Evolutionary conservation across 2,888 invertebrate genomes (phyloP).

Genomic region (Sinentomon sp.): DNA sequence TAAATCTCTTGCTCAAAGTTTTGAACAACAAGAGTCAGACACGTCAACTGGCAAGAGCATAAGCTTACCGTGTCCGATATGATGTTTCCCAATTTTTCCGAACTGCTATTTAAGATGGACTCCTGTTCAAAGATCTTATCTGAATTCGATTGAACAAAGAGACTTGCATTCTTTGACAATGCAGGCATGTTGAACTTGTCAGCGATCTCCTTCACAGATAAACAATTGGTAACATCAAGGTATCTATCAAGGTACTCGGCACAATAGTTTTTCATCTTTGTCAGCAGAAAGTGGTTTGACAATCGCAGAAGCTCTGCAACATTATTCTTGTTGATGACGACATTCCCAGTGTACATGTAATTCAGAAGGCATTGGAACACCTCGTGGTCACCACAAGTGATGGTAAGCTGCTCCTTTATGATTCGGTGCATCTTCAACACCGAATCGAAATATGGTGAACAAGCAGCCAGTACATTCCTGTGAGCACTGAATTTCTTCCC

Average conservation of each 20-base stretch:
- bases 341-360: slow-evolving; percentile 35
- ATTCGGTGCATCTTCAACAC: slow-evolving; percentile 25
- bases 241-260: slow-evolving; percentile 33
- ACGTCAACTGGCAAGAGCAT: too few species aligned
- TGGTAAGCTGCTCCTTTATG: slow-evolving; percentile 24
- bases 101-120: slow-evolving; percentile 26
- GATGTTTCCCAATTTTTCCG: slow-evolving; percentile 25
- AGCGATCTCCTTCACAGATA: slow-evolving; percentile 30
- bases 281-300: slow-evolving; percentile 32
- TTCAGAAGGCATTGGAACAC: slow-evolving; percentile 30
- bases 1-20: too few species aligned
- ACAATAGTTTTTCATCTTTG: slow-evolving; percentile 31
- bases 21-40: too few species aligned
- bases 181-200: slow-evolving; percentile 29
- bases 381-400: slow-evolving; percentile 28
- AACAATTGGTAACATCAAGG: slow-evolving; percentile 31
- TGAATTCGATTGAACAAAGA: slow-evolving; percentile 27
- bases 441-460: slow-evolving; percentile 34
- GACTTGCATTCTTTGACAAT: slow-evolving; percentile 27
- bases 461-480: slow-evolving; percentile 31
- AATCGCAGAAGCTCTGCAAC: slow-evolving; percentile 31
- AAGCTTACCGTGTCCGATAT: slow-evolving; percentile 26
- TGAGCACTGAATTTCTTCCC: slow-evolving; percentile 30
- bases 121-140: slow-evolving; percentile 27
- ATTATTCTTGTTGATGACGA: slow-evolving; percentile 29